phyloP scores from a whole-genome alignment of 2,113 vertebrate species.

The Anguilla japonica region DNA sequence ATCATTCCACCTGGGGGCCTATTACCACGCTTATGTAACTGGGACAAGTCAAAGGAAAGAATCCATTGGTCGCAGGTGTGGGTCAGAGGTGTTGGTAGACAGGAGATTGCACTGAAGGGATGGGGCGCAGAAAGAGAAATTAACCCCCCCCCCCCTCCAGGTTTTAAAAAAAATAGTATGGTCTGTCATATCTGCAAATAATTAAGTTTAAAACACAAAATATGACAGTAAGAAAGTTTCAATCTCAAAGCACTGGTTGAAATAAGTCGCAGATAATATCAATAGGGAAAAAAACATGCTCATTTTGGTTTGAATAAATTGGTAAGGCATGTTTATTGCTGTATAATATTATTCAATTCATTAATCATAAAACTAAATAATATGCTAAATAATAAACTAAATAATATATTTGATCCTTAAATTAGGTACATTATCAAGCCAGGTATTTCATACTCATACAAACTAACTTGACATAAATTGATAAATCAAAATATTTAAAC shows the following conservation, averaged over 20 bases:
- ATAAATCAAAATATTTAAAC: not conserved
- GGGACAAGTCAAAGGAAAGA: slow-evolving; percentile 49
- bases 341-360: not conserved
- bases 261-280: slow-evolving; percentile 8
- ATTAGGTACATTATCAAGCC: not conserved
- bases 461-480: not conserved
- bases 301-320: not conserved
- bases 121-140: slow-evolving; percentile 19
- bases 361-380: not conserved
- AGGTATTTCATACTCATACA: not conserved
- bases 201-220: slow-evolving; percentile 33
- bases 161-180: slow-evolving; percentile 33
- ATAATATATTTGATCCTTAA: not conserved
- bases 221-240: slow-evolving; percentile 41
- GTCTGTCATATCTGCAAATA: slow-evolving; percentile 22
- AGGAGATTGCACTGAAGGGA: slow-evolving; percentile 32
- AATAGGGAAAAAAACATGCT: not conserved
- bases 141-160: no score
- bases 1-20: slow-evolving; percentile 48
- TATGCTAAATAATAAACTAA: not conserved
- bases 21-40: slow-evolving; percentile 54
- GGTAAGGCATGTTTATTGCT: not conserved
- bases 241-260: slow-evolving; percentile 24
- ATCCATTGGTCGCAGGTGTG: slow-evolving; percentile 59
- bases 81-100: slow-evolving; percentile 48